phyloP scores from a whole-genome alignment of 2,113 vertebrate genomes.

The Acinonyx jubatus region DNA sequence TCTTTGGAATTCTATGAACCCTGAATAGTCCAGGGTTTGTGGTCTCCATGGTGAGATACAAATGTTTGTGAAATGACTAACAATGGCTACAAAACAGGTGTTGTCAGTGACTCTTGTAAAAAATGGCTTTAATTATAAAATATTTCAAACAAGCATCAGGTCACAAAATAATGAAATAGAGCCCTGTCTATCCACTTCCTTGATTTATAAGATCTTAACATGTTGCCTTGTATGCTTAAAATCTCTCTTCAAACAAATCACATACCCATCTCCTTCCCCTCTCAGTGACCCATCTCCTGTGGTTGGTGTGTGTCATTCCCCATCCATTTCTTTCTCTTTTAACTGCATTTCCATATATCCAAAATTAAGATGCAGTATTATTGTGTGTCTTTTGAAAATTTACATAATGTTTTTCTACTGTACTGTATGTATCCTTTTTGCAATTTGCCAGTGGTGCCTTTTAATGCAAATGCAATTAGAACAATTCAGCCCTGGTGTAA shows the following conservation, averaged over 20 bases:
- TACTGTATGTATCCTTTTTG: slow-evolving; percentile 12
- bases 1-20: slow-evolving; percentile 23
- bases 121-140: slow-evolving; percentile 10
- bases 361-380: slow-evolving; percentile 25
- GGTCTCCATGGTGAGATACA: background rate
- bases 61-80: background rate
- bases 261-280: background rate
- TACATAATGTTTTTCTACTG: slow-evolving; percentile 37
- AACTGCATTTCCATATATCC: slow-evolving; percentile 9
- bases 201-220: background rate
- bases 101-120: background rate
- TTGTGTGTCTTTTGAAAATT: slow-evolving; percentile 50
- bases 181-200: background rate
- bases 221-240: background rate
- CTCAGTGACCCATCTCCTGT: background rate
- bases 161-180: background rate
- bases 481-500: slow-evolving; percentile 46
- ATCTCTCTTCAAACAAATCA: background rate
- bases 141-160: background rate
- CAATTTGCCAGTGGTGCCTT: slow-evolving; percentile 55
- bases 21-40: background rate
- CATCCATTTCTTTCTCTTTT: background rate
- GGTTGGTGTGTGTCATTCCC: background rate
- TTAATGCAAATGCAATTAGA: slow-evolving; percentile 67
- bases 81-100: background rate